Base-by-base conservation (phyloP, 2,888 invertebrate species). In the Polymixis flavicincta region DNA sequence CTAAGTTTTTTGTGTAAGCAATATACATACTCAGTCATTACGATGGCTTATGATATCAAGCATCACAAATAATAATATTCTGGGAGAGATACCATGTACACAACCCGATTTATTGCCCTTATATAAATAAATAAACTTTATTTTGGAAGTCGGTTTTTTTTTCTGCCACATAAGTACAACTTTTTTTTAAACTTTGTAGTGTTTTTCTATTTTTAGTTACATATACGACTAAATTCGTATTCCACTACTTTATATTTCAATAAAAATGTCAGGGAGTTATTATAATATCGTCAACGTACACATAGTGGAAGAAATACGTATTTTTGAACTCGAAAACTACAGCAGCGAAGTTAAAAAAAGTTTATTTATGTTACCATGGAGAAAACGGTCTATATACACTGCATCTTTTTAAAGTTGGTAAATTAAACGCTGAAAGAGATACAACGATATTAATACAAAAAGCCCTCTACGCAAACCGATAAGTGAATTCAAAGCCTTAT, bases 401-500 rank as follows among this genome's bases (percentile, higher is more conserved):
- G 19, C 19, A 19, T 17, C 28, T 57, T 57, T 57, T 57, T 57
- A 17, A 17, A 28, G 28, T 28, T 4, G 28, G 17, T 9, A 9
- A 28, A 57, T 17, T 19, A 19, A 28, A 19, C 9, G 19, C 57
- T 57, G 28, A 9, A 0, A 32, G 19, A 13, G 0, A 32, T 45
- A 45, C 32, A 52, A 52, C 17, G 22, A 71, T 32, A 25, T 50
- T 19, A 28, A 69, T 70, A 52, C 32, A 32, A 61, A 37, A n/a
- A 63, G 8, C 28, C 37, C 7, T 67, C 32, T 55, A 13, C 19
- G 64, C 22, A 32, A 74, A 60, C 50, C 25, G n/a, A n/a, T n/a
- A 65, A 57, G 64, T 74, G 45, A 74, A 63, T 70, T 63, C 32
- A 25, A 64, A 61, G 59, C 52, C 73, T 19, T 55, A n/a, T 71